Percentiles rank a stretch among this genome's conserved stretches.
Conservation (phyloP, 2,888 invertebrate species). For the Andrena bicolor region DNA sequence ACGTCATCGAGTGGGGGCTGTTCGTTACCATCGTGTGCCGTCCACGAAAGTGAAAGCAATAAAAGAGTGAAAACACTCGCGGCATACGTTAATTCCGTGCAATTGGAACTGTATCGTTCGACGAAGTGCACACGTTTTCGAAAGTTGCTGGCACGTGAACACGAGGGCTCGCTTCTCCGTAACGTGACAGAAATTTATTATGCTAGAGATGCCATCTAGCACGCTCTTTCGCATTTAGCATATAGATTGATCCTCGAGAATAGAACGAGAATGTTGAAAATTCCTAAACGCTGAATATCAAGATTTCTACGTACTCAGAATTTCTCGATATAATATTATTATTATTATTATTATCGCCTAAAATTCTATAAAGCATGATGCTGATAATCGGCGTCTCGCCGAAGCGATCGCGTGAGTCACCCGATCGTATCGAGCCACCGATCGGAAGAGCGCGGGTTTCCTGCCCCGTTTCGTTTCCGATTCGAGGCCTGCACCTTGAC, state of each 20-base stretch:
- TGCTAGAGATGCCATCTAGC: neutral
- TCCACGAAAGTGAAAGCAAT: slow-evolving; percentile 66
- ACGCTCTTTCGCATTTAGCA: neutral
- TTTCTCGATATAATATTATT: no score
- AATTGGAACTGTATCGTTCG: slow-evolving; percentile 33
- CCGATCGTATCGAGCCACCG: neutral
- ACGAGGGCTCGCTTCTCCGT: neutral
- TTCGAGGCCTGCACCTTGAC: slow-evolving; percentile 41
- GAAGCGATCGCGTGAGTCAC: slow-evolving; percentile 11
- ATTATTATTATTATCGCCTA: no score
- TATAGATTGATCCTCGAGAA: no score
- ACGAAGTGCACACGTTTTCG: slow-evolving; percentile 46
- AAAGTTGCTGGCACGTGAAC: slow-evolving; percentile 54
- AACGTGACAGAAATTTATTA: slow-evolving; percentile 35
- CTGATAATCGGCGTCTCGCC: no score
- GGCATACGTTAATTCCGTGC: slow-evolving; percentile 54
- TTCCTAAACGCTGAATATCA: no score
- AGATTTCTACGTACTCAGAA: no score
- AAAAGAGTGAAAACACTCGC: slow-evolving; percentile 61
- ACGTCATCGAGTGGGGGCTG: slow-evolving; percentile 22
- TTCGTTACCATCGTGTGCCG: slow-evolving; percentile 57
- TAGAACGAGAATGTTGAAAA: no score
- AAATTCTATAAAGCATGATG: no score
- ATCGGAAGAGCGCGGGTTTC: slow-evolving; percentile 38
- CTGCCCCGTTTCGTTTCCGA: slow-evolving; percentile 32